Evolutionary conservation across 2,888 invertebrate species (phyloP).

Genomic region (Caenorhabditis virilis): DNA sequence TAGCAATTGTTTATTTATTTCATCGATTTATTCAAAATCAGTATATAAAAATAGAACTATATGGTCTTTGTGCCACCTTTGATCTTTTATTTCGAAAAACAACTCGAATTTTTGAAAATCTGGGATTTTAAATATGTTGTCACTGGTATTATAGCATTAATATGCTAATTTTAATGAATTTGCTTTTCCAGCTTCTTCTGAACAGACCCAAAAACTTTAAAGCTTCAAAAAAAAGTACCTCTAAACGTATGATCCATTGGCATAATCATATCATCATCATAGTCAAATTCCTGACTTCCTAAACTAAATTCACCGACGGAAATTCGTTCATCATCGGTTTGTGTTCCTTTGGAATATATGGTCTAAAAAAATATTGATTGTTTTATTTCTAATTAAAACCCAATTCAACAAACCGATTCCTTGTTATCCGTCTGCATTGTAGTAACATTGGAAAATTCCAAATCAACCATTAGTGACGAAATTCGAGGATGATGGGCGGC

Average conservation of each 20-base stretch:
- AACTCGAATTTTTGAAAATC: too few species aligned
- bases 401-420: slow-evolving; percentile 29
- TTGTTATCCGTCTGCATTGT: slow-evolving; percentile 25
- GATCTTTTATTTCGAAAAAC: too few species aligned
- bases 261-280: slow-evolving; percentile 60
- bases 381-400: neutral
- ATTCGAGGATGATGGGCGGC: slow-evolving; percentile 8
- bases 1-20: too few species aligned
- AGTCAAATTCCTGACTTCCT: slow-evolving; percentile 62
- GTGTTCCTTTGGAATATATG: slow-evolving; percentile 65
- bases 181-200: too few species aligned
- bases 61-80: too few species aligned
- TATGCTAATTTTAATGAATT: too few species aligned
- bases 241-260: slow-evolving; percentile 40
- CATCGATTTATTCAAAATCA: too few species aligned
- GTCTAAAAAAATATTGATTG: slow-evolving; percentile 46
- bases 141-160: too few species aligned
- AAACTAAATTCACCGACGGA: slow-evolving; percentile 61
- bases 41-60: too few species aligned
- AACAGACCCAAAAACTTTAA: neutral
- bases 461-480: slow-evolving; percentile 14
- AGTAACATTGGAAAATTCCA: slow-evolving; percentile 33
- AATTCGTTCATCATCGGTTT: slow-evolving; percentile 65
- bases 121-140: too few species aligned
- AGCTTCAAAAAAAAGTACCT: slow-evolving; percentile 15